Evolutionary conservation across 2,888 invertebrate species (phyloP), one percentile per base, ranked within the genome.

Genomic region (Scrobipalpa costella): DNA sequence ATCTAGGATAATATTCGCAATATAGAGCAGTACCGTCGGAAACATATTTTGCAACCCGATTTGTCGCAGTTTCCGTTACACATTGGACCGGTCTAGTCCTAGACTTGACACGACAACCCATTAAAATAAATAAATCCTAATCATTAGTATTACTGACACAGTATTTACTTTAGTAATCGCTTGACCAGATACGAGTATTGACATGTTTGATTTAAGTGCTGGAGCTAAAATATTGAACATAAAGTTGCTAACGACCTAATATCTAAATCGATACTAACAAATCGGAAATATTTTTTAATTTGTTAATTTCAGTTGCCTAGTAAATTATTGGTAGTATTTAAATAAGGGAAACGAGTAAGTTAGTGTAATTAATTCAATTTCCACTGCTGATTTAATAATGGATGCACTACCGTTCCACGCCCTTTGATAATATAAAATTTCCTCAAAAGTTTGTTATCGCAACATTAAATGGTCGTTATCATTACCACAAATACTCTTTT

Each of bases 31-130:
- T 44, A 44, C 44, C 15, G 15, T 44, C 44, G 44, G 44, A 44
- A 44, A 44, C 15, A 44, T 44, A 44, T 44, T 44, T 44, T 15
- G 44, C 44, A 44, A 44, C 44, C 15, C n/a, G 15, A 44, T 6
- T 44, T 44, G 44, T 44, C 44, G 44, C 44, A 44, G 44, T 44
- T 44, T 44, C 44, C 44, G 44, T 44, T 44, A 44, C 7, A 44
- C 44, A 15, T 44, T 44, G 44, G 5, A 44, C 44, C 44, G 44
- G 44, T 44, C 44, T 5, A 5, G 44, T 44, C 44, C 44, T 44
- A 44, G 21, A 9, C 58, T 58, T 58, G 58, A 58, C 58, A 58
- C 58, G 58, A 19, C 38, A 38, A 36, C 36, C 57, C 7, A 57
- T 57, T 57, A 57, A 57, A 57, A 55, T 55, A 44, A 9, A 44